Evolutionary conservation across 2,113 vertebrate species (phyloP), one percentile per base, ranked within the genome.

Genomic region (Varanus komodoensis): DNA sequence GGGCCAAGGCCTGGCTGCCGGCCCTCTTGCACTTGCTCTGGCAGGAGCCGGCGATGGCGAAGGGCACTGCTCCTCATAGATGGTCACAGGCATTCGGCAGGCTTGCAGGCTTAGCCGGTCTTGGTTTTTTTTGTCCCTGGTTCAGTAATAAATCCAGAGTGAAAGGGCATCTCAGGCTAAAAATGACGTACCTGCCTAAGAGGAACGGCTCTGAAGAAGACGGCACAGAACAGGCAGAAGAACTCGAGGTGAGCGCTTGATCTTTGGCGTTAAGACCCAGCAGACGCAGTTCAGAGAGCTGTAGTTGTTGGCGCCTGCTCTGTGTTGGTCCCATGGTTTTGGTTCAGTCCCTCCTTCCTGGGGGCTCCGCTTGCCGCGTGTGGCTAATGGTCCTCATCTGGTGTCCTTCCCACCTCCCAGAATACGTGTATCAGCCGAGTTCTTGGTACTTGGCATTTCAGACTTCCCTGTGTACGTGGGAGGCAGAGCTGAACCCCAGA

Each of bases 171-270:
- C 98, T 99, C 94, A 97, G 99, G 95, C 97, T 99, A 92, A 99
- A 99, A 98, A 99, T 99, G 98, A 99, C 98, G n/a, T 99, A 99
- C 86, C 95, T 99, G 83, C 99, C 99, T 91, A 99, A 98, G 97
- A 97, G 93, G 95, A 95, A 86, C 52, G 98, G 97, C 38, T 97
- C 98, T 82, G 98, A 98, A 94, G 99, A 99, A 54, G 98, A 99
- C 89, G 93, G 96, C 0, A 61, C 96, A 44, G 98, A 99, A 90
- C 98, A 98, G 94, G 96, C 96, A 2, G 99, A 99, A 92, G 98
- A 99, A 81, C 86, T 96, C 27, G 99, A 99, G 96, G 99, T 99
- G 94, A 96, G 98, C 85, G 89, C 84, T 94, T 73, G 54, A 69
- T 0, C 71, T 3, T 81, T 19, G 84, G 23, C 0, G 8, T 25